Percentiles rank a stretch among this genome's conserved stretches.
These are phyloP conservation scores for Cephalopachus bancanus DNA, from an alignment of 2,797 vertebrate species.

Conservation along the genomic window DNA sequence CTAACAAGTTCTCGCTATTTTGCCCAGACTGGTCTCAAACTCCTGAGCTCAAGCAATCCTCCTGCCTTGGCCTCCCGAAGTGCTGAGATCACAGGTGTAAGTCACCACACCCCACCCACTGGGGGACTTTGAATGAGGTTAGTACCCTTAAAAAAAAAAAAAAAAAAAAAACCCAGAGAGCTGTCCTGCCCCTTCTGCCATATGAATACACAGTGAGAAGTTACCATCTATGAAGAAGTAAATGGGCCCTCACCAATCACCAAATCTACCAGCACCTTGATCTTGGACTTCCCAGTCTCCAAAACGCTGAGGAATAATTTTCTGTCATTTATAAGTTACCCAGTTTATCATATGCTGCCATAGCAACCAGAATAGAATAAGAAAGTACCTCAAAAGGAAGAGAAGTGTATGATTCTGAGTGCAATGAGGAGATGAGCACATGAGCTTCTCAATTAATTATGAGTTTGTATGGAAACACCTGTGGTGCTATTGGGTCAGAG, in stretches of 20 bases:
- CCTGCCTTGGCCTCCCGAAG: no score
- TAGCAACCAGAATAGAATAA: not conserved
- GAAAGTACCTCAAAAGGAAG: not conserved
- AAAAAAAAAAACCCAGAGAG: not conserved
- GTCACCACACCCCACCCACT: no score
- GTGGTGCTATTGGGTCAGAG: not conserved
- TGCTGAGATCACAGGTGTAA: no score
- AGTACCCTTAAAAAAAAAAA: not conserved
- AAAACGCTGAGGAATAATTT: not conserved
- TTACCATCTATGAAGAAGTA: no score
- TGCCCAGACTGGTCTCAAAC: no score
- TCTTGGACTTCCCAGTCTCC: not conserved
- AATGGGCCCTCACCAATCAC: no score
- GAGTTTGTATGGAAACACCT: not conserved
- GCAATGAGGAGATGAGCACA: not conserved
- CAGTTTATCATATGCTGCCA: not conserved
- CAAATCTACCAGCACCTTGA: no score
- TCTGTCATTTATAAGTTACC: not conserved
- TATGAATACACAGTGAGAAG: no score
- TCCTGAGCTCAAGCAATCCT: no score
- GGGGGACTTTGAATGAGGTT: not conserved
- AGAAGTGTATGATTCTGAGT: not conserved
- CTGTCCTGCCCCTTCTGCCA: not conserved
- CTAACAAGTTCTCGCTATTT: no score
- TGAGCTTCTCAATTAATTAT: not conserved